These are phyloP conservation scores for Nemotelus pantherinus DNA, from an alignment of 2,888 invertebrate species.

Conservation along the genomic window DNA sequence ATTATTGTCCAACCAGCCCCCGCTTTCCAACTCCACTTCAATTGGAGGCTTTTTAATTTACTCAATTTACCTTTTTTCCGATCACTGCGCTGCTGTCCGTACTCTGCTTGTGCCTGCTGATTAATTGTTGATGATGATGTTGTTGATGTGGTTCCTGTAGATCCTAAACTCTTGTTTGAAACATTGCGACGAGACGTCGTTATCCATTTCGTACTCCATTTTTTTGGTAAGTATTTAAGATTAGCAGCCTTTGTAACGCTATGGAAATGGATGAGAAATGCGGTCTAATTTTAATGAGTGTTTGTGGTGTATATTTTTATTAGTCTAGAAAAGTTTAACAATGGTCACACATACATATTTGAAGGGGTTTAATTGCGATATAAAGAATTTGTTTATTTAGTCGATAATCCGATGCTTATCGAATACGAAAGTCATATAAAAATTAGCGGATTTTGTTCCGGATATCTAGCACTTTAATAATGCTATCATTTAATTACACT, in stretches of 20 bases:
- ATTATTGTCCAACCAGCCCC: constrained; percentile 54
- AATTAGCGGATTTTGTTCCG: too few species aligned
- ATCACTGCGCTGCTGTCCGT: neutral
- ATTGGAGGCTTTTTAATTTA: constrained; percentile 52
- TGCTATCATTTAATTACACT: too few species aligned
- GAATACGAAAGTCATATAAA: too few species aligned
- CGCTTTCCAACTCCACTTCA: constrained; percentile 53
- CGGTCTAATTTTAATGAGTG: too few species aligned
- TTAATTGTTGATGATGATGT: neutral
- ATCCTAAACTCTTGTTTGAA: constrained; percentile 49
- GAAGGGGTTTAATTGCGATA: too few species aligned
- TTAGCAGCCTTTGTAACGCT: constrained; percentile 59
- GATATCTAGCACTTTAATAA: too few species aligned
- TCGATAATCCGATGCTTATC: too few species aligned
- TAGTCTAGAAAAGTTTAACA: too few species aligned
- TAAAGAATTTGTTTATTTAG: too few species aligned
- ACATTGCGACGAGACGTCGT: constrained; percentile 55
- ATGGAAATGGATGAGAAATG: constrained; percentile 7
- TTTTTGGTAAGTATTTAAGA: constrained; percentile 56
- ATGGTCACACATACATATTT: too few species aligned
- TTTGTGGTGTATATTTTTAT: too few species aligned
- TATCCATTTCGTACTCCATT: constrained; percentile 56
- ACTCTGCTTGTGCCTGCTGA: constrained; percentile 10
- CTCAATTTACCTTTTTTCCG: constrained; percentile 54
- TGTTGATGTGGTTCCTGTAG: neutral